A percentile compares a stretch with the other conserved stretches of the same genome.
phyloP scores from a whole-genome alignment of 2,797 vertebrate species.

The Oreochromis mossambicus region DNA sequence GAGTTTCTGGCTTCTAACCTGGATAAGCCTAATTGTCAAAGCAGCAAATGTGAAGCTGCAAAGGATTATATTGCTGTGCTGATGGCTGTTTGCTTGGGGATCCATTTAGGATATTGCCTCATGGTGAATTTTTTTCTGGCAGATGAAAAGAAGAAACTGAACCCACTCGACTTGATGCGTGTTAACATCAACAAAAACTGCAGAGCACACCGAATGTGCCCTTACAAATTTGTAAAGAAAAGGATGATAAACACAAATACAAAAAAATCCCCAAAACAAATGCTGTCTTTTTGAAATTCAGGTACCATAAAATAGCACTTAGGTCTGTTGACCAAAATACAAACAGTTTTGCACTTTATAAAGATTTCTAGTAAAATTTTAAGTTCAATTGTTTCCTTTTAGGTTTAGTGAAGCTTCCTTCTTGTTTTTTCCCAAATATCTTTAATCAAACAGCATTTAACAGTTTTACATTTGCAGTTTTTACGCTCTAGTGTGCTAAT shows the following conservation, averaged over 20 bases:
- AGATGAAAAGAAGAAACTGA: not conserved
- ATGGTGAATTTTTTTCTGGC: not conserved
- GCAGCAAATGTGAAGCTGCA: not conserved
- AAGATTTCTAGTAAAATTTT: not conserved
- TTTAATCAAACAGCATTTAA: not conserved
- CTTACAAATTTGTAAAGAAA: not conserved
- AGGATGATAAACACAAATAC: not conserved
- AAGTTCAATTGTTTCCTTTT: not conserved
- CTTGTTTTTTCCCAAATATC: not conserved
- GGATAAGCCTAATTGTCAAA: conserved; percentile 26
- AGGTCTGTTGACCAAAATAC: not conserved
- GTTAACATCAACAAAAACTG: not conserved
- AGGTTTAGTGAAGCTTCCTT: not conserved
- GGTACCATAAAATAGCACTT: not conserved
- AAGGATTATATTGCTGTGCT: not conserved
- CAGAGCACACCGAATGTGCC: not conserved
- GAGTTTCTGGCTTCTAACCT: conserved; percentile 11
- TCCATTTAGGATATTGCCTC: conserved; percentile 11
- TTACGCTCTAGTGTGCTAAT: conserved; percentile 21
- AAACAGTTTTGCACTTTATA: not conserved
- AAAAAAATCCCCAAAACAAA: rapidly evolving
- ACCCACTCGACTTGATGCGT: not conserved
- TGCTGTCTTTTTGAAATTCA: rapidly evolving
- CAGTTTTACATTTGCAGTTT: conserved; percentile 14
- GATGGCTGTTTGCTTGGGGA: not conserved